phyloP scores from a whole-genome alignment of 2,797 vertebrate species.

The Falco biarmicus region DNA sequence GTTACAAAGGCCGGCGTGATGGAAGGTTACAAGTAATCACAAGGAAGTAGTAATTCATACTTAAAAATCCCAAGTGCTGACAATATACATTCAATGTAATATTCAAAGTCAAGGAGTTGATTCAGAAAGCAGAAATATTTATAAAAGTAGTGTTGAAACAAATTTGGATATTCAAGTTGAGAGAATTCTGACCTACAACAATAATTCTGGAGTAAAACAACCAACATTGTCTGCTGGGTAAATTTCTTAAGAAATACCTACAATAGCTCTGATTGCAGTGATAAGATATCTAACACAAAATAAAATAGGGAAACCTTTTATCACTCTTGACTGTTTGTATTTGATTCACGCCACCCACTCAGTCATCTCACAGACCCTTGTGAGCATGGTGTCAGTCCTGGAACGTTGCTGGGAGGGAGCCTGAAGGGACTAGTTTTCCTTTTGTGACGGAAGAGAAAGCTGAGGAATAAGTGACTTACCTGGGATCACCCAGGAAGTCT shows the following conservation, averaged over 20 bases:
- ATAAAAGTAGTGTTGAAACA: background rate
- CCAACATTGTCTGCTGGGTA: background rate
- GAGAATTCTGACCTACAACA: background rate
- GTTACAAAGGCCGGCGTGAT: background rate
- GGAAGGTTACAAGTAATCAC: background rate
- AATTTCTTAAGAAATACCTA: background rate
- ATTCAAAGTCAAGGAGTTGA: background rate
- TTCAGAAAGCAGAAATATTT: background rate
- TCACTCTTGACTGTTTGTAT: background rate
- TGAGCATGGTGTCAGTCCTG: background rate
- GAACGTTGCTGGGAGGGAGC: background rate
- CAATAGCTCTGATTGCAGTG: background rate
- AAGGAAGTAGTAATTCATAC: background rate
- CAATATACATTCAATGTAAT: background rate
- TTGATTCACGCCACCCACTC: background rate
- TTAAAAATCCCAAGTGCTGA: background rate
- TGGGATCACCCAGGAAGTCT: background rate
- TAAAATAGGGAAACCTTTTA: background rate
- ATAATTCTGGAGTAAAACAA: background rate
- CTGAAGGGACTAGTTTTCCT: background rate
- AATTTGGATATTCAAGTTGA: background rate
- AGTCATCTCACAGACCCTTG: background rate
- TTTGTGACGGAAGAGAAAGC: background rate
- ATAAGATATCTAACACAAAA: background rate
- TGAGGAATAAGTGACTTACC: background rate